Percentiles rank a stretch among this genome's conserved stretches.
These are phyloP conservation scores for Cryptocheilus praepositus DNA, from an alignment of 2,888 invertebrate genomes.

Conservation along the genomic window DNA sequence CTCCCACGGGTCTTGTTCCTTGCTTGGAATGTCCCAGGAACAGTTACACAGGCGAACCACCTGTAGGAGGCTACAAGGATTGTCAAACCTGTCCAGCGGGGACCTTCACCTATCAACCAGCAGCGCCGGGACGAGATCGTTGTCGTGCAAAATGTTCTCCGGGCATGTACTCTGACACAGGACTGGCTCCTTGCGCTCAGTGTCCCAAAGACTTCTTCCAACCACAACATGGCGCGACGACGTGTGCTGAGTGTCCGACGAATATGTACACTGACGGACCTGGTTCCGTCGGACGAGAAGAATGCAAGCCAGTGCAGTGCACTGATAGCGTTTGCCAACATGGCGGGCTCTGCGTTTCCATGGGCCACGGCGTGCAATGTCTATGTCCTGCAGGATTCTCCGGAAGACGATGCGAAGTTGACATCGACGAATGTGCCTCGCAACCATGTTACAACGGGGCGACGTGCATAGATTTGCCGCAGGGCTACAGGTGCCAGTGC, in stretches of 20 bases:
- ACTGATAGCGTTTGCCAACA: slow-evolving; percentile 92
- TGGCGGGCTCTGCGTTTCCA: slow-evolving; percentile 92
- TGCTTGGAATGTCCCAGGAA: slow-evolving; percentile 96
- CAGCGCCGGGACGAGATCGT: slow-evolving; percentile 88
- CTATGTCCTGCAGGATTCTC: slow-evolving; percentile 97
- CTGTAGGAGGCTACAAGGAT: slow-evolving; percentile 92
- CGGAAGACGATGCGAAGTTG: slow-evolving; percentile 93
- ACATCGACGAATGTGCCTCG: slow-evolving; percentile 95
- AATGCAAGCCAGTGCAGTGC: slow-evolving; percentile 92
- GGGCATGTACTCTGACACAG: slow-evolving; percentile 94
- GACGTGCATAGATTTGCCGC: slow-evolving; percentile 92
- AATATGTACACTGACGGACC: slow-evolving; percentile 90
- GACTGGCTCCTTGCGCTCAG: slow-evolving; percentile 93
- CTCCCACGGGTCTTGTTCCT: slow-evolving; percentile 94
- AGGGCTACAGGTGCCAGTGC: slow-evolving; percentile 94
- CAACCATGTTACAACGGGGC: slow-evolving; percentile 96
- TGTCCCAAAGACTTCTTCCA: slow-evolving; percentile 96
- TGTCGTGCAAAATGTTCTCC: slow-evolving; percentile 92
- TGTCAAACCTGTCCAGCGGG: slow-evolving; percentile 94
- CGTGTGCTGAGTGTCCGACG: slow-evolving; percentile 93
- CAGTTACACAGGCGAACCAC: slow-evolving; percentile 91
- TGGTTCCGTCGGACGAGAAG: slow-evolving; percentile 88
- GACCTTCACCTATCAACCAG: slow-evolving; percentile 92
- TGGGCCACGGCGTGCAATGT: slow-evolving; percentile 92
- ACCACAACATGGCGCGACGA: slow-evolving; percentile 87